These are phyloP conservation scores for Scelioninae gen. 2 DNA, from an alignment of 2,888 invertebrate genomes.

Conservation along the genomic window DNA sequence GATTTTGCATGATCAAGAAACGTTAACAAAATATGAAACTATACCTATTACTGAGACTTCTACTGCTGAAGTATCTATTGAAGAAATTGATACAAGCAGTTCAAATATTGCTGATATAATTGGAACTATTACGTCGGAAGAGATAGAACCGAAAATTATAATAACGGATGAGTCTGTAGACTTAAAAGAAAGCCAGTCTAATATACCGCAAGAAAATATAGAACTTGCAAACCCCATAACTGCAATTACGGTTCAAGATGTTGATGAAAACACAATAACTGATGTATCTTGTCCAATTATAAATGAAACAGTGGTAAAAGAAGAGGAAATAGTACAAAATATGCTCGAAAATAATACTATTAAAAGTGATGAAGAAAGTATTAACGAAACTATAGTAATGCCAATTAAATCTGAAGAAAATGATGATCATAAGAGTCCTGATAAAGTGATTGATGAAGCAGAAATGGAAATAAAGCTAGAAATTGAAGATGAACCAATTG, in stretches of 20 bases:
- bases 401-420: constrained; percentile 1
- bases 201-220: not conserved
- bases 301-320: not conserved
- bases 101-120: constrained; percentile 78
- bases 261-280: not conserved
- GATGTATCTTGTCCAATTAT: not conserved
- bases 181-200: not conserved
- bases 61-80: constrained; percentile 77
- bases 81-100: constrained; percentile 77
- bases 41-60: constrained; percentile 76
- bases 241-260: not conserved
- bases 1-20: constrained; percentile 65
- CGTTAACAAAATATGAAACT: constrained; percentile 69
- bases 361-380: not conserved
- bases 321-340: constrained; percentile 51
- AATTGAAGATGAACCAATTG: constrained; percentile 44
- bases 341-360: not conserved
- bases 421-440: not conserved
- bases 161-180: constrained; percentile 48
- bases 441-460: constrained; percentile 29
- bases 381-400: not conserved
- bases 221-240: not conserved
- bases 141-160: constrained; percentile 65
- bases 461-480: constrained; percentile 15
- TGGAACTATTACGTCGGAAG: constrained; percentile 70